Conservation (phyloP, 1,140 invertebrate genomes). For the Melitaea cinxia region DNA sequence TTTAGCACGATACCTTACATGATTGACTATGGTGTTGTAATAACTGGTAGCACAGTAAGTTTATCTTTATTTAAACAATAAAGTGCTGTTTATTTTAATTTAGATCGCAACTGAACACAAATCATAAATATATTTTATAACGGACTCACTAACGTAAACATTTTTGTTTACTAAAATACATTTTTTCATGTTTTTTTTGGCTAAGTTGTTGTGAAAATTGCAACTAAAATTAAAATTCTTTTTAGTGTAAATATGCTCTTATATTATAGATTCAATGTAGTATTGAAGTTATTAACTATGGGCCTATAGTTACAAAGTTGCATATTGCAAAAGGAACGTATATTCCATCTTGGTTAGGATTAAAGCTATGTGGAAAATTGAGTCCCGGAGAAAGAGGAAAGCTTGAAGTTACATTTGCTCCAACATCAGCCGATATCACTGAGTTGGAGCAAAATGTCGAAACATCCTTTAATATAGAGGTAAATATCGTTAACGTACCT, state of each 20-base stretch:
- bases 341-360: conserved; percentile 54
- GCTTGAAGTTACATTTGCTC: conserved; percentile 62
- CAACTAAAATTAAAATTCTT: no score
- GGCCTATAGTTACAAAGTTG: conserved; percentile 63
- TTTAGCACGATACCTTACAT: conserved; percentile 64
- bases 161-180: no score
- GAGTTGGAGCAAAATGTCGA: conserved; percentile 67
- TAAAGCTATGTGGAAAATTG: conserved; percentile 69
- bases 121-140: no score
- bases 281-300: conserved; percentile 70
- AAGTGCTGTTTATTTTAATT: no score
- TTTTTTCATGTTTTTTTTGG: no score
- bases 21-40: conserved; percentile 71
- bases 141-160: no score
- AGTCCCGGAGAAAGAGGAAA: conserved; percentile 63
- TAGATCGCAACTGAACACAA: no score
- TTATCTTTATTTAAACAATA: background rate
- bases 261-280: conserved; percentile 61
- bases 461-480: conserved; percentile 62
- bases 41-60: conserved; percentile 65
- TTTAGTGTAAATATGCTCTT: background rate
- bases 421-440: conserved; percentile 57
- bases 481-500: conserved; percentile 24
- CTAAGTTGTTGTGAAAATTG: no score
- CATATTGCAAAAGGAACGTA: conserved; percentile 57